A percentile compares a stretch with the other conserved stretches of the same genome.
Evolutionary conservation across 1,140 invertebrate genomes (phyloP).

Genomic region (Trypoxylus dichotomus): DNA sequence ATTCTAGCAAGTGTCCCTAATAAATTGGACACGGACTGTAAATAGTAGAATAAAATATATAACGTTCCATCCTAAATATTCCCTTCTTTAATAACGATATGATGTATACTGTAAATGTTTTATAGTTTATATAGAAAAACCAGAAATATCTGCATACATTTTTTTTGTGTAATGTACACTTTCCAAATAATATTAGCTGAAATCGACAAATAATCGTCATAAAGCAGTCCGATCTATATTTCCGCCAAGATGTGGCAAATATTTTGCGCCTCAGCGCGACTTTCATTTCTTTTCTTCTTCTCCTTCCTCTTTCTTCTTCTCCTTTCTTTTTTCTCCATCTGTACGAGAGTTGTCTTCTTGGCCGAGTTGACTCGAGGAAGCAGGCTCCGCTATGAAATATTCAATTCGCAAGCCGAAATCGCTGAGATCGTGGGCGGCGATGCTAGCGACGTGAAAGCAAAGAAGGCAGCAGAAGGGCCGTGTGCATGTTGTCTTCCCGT

Average conservation of each 20-base stretch:
- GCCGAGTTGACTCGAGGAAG: not conserved
- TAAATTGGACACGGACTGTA: no score
- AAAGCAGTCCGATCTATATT: not conserved
- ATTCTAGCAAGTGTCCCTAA: no score
- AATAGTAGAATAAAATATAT: no score
- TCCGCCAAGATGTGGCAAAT: constrained; percentile 2
- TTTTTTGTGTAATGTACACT: no score
- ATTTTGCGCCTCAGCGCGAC: constrained; percentile 4
- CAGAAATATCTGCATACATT: not conserved
- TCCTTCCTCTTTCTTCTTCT: not conserved
- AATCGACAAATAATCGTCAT: not conserved
- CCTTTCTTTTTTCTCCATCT: not conserved
- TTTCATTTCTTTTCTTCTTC: not conserved
- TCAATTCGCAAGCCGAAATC: constrained; percentile 23
- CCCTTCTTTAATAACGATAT: no score
- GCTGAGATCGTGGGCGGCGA: constrained; percentile 21
- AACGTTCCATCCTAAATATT: no score
- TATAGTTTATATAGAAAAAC: no score
- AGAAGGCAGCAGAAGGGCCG: constrained; percentile 9
- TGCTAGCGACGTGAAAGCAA: constrained; percentile 10
- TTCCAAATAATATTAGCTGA: not conserved
- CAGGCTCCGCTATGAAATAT: not conserved
- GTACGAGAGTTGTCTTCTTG: constrained; percentile 6
- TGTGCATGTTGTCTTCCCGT: constrained; percentile 3
- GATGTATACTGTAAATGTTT: no score